Percentiles rank a stretch among this genome's conserved stretches.
phyloP scores from a whole-genome alignment of 2,888 invertebrate genomes.

The Nebria salina region DNA sequence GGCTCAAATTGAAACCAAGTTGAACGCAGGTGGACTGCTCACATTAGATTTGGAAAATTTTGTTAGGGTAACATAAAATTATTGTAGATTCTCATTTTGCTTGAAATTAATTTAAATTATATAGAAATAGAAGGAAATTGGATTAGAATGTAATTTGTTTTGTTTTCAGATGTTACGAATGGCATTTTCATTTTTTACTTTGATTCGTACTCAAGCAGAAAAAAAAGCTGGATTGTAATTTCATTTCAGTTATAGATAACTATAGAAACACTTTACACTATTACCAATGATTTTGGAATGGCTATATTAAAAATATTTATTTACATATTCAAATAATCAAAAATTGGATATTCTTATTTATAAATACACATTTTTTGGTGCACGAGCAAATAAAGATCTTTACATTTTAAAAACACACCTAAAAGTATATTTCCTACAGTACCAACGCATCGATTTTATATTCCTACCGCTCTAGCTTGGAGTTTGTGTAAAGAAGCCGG shows the following conservation, averaged over 20 bases:
- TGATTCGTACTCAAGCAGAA: conserved; percentile 29
- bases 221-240: conserved; percentile 9
- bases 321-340: too few relatives aligned
- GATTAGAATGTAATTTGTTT: not conserved
- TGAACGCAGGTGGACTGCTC: conserved; percentile 31
- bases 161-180: conserved; percentile 32
- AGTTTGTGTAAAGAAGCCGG: not conserved
- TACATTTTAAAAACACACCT: too few relatives aligned
- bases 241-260: not conserved
- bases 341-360: too few relatives aligned
- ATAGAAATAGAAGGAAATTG: not conserved
- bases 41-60: conserved; percentile 36
- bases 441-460: not conserved
- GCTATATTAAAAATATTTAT: too few relatives aligned
- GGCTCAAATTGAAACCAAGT: conserved; percentile 18
- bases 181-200: conserved; percentile 30
- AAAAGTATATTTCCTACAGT: not conserved
- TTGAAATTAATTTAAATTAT: not conserved
- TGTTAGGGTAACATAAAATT: conserved; percentile 14
- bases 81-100: not conserved
- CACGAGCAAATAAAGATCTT: too few relatives aligned
- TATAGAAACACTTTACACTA: too few relatives aligned
- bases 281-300: too few relatives aligned
- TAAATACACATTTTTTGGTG: too few relatives aligned
- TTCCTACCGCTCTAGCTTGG: not conserved